These are phyloP conservation scores for Gymnocheta viridis DNA, from an alignment of 2,888 invertebrate genomes.

Conservation along the genomic window DNA sequence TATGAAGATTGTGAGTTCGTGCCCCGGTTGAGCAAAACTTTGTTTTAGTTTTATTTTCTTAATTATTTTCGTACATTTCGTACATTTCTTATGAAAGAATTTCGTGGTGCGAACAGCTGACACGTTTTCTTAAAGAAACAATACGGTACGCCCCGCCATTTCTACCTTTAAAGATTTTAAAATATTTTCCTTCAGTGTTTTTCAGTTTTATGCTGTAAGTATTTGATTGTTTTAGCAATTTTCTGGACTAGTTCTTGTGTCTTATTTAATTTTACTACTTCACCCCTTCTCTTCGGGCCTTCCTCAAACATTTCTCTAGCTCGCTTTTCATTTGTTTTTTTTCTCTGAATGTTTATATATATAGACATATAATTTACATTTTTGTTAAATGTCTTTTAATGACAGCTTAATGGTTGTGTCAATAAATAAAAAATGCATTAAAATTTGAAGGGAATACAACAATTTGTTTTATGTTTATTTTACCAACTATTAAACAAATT, in stretches of 20 bases:
- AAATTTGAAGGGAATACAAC: constrained; percentile 12
- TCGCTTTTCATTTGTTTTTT: neutral
- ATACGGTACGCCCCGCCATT: too few relatives aligned
- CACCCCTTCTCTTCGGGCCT: neutral
- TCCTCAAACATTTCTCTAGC: neutral
- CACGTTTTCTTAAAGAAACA: too few relatives aligned
- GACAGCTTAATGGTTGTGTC: constrained; percentile 71
- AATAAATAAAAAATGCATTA: constrained; percentile 68
- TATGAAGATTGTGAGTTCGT: too few relatives aligned
- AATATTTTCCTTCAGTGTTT: too few relatives aligned
- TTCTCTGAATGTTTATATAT: neutral
- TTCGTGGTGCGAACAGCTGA: too few relatives aligned
- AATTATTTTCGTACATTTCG: too few relatives aligned
- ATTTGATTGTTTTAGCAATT: too few relatives aligned
- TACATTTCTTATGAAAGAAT: too few relatives aligned
- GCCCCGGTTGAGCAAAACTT: too few relatives aligned
- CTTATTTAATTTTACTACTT: neutral
- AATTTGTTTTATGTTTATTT: constrained; percentile 41
- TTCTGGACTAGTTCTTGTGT: neutral
- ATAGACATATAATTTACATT: constrained; percentile 25
- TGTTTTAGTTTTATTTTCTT: too few relatives aligned
- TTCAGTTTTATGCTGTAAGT: too few relatives aligned
- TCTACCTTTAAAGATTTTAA: too few relatives aligned
- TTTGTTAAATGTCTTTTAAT: constrained; percentile 67
- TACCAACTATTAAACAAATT: constrained; percentile 38